phyloP scores from a whole-genome alignment of 2,113 vertebrate species.

The Elephas maximus region DNA sequence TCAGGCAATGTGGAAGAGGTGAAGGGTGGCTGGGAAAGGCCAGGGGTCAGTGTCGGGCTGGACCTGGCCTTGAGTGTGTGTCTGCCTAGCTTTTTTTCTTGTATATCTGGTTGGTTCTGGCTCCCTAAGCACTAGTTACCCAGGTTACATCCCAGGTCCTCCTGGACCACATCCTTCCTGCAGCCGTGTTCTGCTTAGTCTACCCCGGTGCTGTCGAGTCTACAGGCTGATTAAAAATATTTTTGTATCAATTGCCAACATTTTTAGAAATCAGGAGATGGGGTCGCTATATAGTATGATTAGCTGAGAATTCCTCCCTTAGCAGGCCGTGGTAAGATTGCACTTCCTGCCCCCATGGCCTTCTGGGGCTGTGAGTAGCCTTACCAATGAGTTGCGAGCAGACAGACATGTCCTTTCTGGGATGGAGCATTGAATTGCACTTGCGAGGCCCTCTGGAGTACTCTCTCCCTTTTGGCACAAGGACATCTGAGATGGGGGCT shows the following conservation, averaged over 20 bases:
- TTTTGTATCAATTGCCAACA: background rate
- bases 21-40: background rate
- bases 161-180: background rate
- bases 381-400: background rate
- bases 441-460: background rate
- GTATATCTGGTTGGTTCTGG: background rate
- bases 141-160: background rate
- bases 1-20: background rate
- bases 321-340: background rate
- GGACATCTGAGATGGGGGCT: background rate
- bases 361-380: background rate
- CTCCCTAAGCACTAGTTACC: background rate
- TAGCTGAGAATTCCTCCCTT: background rate
- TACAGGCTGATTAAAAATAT: background rate
- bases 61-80: background rate
- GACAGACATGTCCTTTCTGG: background rate
- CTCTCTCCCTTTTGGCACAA: background rate
- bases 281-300: background rate
- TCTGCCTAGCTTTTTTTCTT: background rate
- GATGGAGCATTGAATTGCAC: background rate
- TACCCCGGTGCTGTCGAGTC: no score
- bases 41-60: background rate
- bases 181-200: background rate
- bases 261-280: background rate
- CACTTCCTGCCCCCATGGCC: background rate